Evolutionary conservation across 2,797 vertebrate genomes (phyloP).

Genomic region (Valencia hispanica): DNA sequence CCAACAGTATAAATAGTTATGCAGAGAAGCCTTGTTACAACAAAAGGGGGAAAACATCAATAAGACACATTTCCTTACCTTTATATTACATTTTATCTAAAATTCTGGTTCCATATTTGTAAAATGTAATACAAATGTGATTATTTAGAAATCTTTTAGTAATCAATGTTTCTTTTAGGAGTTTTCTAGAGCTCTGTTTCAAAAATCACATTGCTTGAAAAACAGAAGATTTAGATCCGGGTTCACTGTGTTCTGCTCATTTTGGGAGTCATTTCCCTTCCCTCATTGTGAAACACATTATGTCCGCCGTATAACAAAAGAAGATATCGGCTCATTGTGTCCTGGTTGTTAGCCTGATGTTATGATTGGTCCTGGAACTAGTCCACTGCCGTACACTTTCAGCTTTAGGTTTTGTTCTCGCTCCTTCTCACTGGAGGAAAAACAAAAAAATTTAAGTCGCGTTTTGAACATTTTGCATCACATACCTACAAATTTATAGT

Average conservation of each 20-base stretch:
- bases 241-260: background rate
- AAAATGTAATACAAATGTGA: too few species aligned
- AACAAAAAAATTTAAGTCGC: too few species aligned
- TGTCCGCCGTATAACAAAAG: background rate
- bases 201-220: background rate
- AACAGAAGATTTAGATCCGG: background rate
- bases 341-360: background rate
- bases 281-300: background rate
- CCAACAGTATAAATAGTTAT: background rate
- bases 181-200: background rate
- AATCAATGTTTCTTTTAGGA: background rate
- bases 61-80: too few species aligned
- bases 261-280: background rate
- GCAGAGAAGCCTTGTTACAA: background rate
- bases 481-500: too few species aligned
- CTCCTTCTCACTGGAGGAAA: background rate
- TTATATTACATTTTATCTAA: too few species aligned
- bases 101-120: too few species aligned
- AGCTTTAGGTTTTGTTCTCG: background rate
- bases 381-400: background rate
- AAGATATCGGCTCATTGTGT: background rate
- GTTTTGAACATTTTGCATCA: too few species aligned
- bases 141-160: background rate
- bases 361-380: background rate
- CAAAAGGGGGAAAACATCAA: background rate